phyloP scores from a whole-genome alignment of 2,797 vertebrate genomes.

The Characodon lateralis region DNA sequence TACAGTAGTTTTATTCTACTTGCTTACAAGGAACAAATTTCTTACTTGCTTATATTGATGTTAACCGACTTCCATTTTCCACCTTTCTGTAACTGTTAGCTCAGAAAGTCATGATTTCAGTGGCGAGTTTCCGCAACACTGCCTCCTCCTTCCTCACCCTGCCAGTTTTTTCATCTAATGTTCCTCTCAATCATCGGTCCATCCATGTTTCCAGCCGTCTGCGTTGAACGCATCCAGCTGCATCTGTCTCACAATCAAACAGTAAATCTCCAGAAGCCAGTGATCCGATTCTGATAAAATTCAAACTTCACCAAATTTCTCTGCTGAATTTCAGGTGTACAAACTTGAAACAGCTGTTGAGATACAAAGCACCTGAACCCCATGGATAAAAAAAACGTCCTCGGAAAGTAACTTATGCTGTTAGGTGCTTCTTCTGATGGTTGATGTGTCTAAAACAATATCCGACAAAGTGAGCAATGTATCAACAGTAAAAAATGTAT shows the following conservation, averaged over 20 bases:
- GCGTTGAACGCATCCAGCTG: conserved; percentile 38
- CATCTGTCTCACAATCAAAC: conserved; percentile 44
- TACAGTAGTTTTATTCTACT: neutral
- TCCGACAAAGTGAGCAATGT: neutral
- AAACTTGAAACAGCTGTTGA: conserved; percentile 26
- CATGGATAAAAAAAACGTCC: neutral
- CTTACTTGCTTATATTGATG: conserved; percentile 25
- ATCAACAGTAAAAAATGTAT: neutral
- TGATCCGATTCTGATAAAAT: conserved; percentile 38
- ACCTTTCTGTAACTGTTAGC: conserved; percentile 27
- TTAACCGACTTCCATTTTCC: conserved; percentile 14
- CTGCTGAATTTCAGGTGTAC: conserved; percentile 23
- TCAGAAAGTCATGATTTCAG: conserved; percentile 28
- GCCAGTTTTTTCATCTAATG: conserved; percentile 14
- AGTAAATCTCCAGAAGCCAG: conserved; percentile 34
- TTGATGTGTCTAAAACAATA: neutral
- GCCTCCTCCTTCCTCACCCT: conserved; percentile 2
- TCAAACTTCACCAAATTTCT: neutral
- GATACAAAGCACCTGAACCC: neutral
- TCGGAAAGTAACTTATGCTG: neutral
- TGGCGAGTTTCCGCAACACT: conserved; percentile 2
- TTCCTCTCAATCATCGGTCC: conserved; percentile 25
- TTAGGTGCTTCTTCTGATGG: neutral
- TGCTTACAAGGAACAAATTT: conserved; percentile 1
- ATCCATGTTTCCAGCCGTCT: conserved; percentile 28